Evolutionary conservation across 2,797 vertebrate species (phyloP), one percentile per base, ranked within the genome.

Genomic region (Pipistrellus kuhlii): DNA sequence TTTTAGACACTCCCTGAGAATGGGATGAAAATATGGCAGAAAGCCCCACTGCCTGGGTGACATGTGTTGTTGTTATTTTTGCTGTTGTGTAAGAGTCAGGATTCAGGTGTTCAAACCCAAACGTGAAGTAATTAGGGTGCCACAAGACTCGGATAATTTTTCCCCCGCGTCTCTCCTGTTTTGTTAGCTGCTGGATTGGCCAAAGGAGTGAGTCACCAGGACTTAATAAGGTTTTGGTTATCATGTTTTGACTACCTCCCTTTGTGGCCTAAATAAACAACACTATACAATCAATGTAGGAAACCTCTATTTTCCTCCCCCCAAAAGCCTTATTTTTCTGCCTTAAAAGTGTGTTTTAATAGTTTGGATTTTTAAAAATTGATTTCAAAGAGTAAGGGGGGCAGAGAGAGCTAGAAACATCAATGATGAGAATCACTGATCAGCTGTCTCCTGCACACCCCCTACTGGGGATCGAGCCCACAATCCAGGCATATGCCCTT

Each of bases 71-170:
- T 59, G 25, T 59, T 59, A 13, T 30, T 62, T n/a, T 55, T 82
- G 62, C 46, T 73, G 21, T 90, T 83, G 44, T 10, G 14, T 88
- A n/a, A 53, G 69, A 92, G 71, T 76, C 72, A 44, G 48, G 78
- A 86, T 72, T 90, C 55, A 53, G 71, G 80, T 80, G 48, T 69
- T 88, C 85, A 92, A 71, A 93, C 66, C 55, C 72, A 62, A 64
- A 27, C 2, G 32, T 13, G 21, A 27, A 23, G 25, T 82, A 35
- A 76, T 73, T 53, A 30, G 3, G n/a, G 69, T 35, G 27, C 64
- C 85, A 35, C 48, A 4, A 77, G 53, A 3, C 69, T 82, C 64
- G n/a, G 32, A 0, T 27, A 20, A n/a, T 55, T 35, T 68, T 44
- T 77, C 27, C 68, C 68, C 71, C 14, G 62, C 0, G 2, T 85